Evolutionary conservation across 1,140 invertebrate genomes (phyloP).

Genomic region (Ips typographus): DNA sequence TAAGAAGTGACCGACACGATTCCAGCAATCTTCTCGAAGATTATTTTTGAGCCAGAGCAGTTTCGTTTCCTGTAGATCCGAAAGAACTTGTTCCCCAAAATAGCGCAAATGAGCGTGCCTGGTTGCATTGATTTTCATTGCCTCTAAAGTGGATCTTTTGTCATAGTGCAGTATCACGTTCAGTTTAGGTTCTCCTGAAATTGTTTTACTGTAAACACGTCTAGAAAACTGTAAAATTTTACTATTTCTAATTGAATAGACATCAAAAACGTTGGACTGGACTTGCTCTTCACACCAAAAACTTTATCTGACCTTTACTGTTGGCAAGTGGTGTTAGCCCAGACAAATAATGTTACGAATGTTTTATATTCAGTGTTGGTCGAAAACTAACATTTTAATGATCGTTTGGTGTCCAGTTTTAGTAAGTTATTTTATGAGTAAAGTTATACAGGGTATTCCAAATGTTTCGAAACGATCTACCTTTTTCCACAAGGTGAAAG

Average conservation of each 20-base stretch:
- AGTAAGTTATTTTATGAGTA: too few species aligned
- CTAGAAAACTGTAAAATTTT: background rate
- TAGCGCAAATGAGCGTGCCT: conserved; percentile 76
- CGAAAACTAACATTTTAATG: too few species aligned
- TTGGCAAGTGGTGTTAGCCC: too few species aligned
- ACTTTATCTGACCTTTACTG: too few species aligned
- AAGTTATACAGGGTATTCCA: too few species aligned
- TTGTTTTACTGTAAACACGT: background rate
- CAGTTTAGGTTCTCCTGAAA: conserved; percentile 62
- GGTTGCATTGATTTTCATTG: conserved; percentile 77
- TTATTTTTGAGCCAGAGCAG: conserved; percentile 89
- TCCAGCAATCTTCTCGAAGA: conserved; percentile 66
- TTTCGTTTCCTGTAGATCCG: conserved; percentile 95
- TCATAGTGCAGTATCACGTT: conserved; percentile 98
- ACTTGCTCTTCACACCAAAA: too few species aligned
- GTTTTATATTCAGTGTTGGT: too few species aligned
- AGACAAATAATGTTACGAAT: too few species aligned
- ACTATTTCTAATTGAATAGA: background rate
- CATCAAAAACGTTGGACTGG: background rate
- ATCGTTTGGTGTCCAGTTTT: too few species aligned
- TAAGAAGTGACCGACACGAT: conserved; percentile 73
- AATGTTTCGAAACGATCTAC: too few species aligned
- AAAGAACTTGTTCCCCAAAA: conserved; percentile 86
- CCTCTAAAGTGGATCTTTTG: conserved; percentile 82
- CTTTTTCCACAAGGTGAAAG: too few species aligned